phyloP scores from a whole-genome alignment of 1,140 invertebrate genomes.

The Drosophila tsacasi region DNA sequence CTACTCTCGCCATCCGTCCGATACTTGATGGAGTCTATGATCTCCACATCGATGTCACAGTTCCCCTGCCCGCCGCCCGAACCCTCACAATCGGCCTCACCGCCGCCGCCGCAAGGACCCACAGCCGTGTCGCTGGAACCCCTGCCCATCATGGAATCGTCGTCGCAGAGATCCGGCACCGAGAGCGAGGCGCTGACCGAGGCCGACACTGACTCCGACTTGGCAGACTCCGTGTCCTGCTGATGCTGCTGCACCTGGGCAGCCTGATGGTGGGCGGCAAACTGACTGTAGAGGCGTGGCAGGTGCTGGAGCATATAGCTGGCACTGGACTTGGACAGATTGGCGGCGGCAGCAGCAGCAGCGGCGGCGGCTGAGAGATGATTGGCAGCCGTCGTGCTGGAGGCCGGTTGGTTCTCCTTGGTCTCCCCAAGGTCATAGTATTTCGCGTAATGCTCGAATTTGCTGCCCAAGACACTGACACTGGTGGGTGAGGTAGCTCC shows the following conservation, averaged over 20 bases:
- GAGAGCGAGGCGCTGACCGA: conserved; percentile 62
- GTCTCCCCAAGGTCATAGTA: conserved; percentile 81
- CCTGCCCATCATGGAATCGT: conserved; percentile 71
- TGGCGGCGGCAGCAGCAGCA: conserved; percentile 61
- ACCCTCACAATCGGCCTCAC: not conserved
- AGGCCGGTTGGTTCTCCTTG: conserved; percentile 77
- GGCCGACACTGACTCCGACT: conserved; percentile 65
- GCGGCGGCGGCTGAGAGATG: conserved; percentile 59
- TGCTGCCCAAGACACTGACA: conserved; percentile 53
- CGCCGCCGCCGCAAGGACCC: conserved; percentile 16
- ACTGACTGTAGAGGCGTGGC: conserved; percentile 86
- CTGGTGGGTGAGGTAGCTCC: not conserved
- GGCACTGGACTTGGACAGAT: conserved; percentile 84
- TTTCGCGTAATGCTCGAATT: conserved; percentile 84
- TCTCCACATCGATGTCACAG: conserved; percentile 82
- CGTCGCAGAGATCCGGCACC: conserved; percentile 69
- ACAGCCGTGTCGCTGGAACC: conserved; percentile 57
- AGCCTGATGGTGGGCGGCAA: conserved; percentile 76
- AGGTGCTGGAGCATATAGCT: conserved; percentile 87
- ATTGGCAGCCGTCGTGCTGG: conserved; percentile 51
- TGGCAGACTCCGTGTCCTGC: conserved; percentile 65
- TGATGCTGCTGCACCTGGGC: conserved; percentile 39
- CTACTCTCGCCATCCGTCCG: conserved; percentile 80
- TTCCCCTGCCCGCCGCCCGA: conserved; percentile 57
- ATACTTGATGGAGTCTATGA: conserved; percentile 83